Percentiles rank a stretch among this genome's conserved stretches.
Evolutionary conservation across 2,113 vertebrate species (phyloP).

Genomic region (Struthidea cinerea): DNA sequence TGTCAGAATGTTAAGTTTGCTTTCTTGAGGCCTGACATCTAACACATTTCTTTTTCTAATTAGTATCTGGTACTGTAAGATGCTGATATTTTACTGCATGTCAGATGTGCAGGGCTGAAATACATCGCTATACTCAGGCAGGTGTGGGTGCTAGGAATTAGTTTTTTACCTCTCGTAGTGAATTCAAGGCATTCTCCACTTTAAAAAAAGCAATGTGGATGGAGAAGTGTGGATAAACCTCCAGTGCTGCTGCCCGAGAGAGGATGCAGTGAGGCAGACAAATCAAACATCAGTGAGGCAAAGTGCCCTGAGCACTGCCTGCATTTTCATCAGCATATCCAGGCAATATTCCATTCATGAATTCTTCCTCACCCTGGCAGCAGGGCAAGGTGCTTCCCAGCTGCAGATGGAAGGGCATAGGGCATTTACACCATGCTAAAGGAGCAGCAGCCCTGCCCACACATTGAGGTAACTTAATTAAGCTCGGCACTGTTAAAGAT

Average conservation of each 20-base stretch:
- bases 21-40: slow-evolving; percentile 22
- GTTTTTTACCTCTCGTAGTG: not conserved
- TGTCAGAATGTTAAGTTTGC: slow-evolving; percentile 44
- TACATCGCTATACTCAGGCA: not conserved
- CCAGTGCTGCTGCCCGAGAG: not conserved
- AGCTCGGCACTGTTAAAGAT: not conserved
- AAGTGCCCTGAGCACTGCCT: not conserved
- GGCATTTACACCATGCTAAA: not conserved
- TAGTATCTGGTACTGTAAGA: slow-evolving; percentile 21
- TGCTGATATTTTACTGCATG: not conserved
- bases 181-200: not conserved
- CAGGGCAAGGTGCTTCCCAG: not conserved
- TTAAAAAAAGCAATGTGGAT: not conserved
- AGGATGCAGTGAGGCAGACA: not conserved
- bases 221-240: not conserved
- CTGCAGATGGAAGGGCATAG: not conserved
- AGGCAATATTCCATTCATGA: not conserved
- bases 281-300: not conserved
- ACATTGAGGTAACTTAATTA: not conserved
- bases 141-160: not conserved
- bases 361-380: not conserved
- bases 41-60: slow-evolving; percentile 38
- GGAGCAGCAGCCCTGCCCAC: not conserved
- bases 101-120: slow-evolving; percentile 14
- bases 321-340: not conserved